A percentile compares a stretch with the other conserved stretches of the same genome.
Evolutionary conservation across 2,888 invertebrate species (phyloP).

Genomic region (Ryuthela nishihirai): DNA sequence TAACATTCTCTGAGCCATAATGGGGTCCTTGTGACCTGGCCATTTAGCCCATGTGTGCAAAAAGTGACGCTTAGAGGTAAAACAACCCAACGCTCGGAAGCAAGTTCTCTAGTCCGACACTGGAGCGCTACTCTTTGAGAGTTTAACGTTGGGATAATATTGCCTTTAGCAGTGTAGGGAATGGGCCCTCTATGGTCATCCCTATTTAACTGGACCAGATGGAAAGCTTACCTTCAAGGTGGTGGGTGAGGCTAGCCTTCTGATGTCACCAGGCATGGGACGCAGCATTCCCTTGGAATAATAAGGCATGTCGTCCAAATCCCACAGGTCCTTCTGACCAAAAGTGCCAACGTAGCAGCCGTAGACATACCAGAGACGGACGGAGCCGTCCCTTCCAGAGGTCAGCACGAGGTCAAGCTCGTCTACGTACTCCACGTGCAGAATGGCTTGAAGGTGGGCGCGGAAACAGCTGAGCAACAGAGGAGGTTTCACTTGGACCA

Average conservation of each 20-base stretch:
- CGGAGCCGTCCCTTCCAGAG: constrained; percentile 66
- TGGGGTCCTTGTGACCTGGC: no score
- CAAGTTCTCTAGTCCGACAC: no score
- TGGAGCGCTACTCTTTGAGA: no score
- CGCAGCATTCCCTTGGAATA: constrained; percentile 52
- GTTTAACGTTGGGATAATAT: no score
- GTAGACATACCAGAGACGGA: constrained; percentile 68
- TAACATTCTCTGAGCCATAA: no score
- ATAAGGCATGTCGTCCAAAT: constrained; percentile 51
- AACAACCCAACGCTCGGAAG: no score
- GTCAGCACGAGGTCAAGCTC: constrained; percentile 63
- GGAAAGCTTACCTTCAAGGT: constrained; percentile 66
- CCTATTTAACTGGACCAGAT: no score
- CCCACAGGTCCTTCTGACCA: constrained; percentile 66
- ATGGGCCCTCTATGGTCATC: no score
- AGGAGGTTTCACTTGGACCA: no score
- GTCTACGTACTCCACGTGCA: constrained; percentile 64
- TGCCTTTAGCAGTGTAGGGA: no score
- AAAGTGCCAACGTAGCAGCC: constrained; percentile 69
- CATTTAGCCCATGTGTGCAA: no score
- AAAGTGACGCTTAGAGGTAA: no score
- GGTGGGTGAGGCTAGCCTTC: constrained; percentile 68
- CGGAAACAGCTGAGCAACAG: constrained; percentile 65
- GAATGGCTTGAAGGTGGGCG: constrained; percentile 67
- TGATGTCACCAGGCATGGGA: constrained; percentile 68